Conservation (phyloP, 2,113 vertebrate species). For the Barnardius zonarius region DNA sequence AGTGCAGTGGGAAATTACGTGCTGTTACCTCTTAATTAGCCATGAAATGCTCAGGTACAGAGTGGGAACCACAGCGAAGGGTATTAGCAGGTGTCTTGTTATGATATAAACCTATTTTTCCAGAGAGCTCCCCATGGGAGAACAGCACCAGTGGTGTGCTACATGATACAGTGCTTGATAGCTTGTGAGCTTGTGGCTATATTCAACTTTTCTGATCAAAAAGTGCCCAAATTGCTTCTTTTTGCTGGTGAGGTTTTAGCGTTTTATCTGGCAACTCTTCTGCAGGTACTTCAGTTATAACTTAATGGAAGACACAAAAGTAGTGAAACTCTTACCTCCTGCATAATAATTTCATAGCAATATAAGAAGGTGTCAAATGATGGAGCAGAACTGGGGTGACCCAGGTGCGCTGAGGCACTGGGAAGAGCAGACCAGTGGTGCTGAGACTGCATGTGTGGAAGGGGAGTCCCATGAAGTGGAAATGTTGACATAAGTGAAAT, state of each 20-base stretch:
- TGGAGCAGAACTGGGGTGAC: background rate
- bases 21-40: constrained; percentile 56
- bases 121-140: background rate
- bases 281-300: background rate
- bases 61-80: background rate
- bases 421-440: background rate
- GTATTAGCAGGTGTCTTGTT: constrained; percentile 28
- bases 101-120: background rate
- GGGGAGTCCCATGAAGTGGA: background rate
- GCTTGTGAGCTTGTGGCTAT: background rate
- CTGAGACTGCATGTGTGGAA: background rate
- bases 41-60: constrained; percentile 25
- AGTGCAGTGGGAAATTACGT: constrained; percentile 9
- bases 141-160: background rate
- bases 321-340: background rate
- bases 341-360: background rate
- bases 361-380: background rate
- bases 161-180: background rate
- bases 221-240: background rate
- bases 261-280: background rate
- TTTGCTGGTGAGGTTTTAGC: background rate
- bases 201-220: background rate
- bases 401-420: background rate
- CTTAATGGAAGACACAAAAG: background rate
- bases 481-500: background rate